Evolutionary conservation across 2,797 vertebrate genomes (phyloP).

Genomic region (Propithecus deckenii): DNA sequence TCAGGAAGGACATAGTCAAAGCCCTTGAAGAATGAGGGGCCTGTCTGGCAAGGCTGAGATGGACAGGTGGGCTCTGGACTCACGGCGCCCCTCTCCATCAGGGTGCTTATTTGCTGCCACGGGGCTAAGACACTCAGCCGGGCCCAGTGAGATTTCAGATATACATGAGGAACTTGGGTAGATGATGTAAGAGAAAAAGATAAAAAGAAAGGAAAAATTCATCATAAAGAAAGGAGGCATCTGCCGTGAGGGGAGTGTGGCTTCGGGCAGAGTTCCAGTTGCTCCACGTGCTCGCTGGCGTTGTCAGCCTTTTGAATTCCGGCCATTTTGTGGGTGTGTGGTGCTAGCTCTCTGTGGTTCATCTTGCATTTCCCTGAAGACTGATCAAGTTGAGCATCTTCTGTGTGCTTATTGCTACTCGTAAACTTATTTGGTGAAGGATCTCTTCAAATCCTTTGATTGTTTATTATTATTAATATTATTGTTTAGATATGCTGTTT

Average conservation of each 20-base stretch:
- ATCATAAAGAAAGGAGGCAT: not conserved
- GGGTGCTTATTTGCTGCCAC: not conserved
- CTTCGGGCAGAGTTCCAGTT: not conserved
- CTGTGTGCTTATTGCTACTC: not conserved
- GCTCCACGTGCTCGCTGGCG: not conserved
- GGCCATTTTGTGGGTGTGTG: not conserved
- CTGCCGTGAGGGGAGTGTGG: not conserved
- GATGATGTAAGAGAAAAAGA: not conserved
- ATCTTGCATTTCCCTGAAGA: not conserved
- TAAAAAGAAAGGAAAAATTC: not conserved
- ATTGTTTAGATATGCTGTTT: not conserved
- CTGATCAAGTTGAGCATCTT: not conserved
- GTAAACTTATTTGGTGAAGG: not conserved
- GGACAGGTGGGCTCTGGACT: not conserved
- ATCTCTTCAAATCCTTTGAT: not conserved
- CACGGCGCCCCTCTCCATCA: not conserved
- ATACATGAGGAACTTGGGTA: not conserved
- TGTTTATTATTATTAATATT: not conserved
- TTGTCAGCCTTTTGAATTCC: not conserved
- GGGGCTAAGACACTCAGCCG: not conserved
- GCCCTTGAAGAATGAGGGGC: too few relatives aligned
- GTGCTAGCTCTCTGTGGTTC: not conserved
- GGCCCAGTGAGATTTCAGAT: not conserved
- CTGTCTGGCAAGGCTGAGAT: not conserved
- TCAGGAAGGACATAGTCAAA: not conserved